phyloP scores from a whole-genome alignment of 2,113 vertebrate genomes.

The Phoenicopterus ruber region DNA sequence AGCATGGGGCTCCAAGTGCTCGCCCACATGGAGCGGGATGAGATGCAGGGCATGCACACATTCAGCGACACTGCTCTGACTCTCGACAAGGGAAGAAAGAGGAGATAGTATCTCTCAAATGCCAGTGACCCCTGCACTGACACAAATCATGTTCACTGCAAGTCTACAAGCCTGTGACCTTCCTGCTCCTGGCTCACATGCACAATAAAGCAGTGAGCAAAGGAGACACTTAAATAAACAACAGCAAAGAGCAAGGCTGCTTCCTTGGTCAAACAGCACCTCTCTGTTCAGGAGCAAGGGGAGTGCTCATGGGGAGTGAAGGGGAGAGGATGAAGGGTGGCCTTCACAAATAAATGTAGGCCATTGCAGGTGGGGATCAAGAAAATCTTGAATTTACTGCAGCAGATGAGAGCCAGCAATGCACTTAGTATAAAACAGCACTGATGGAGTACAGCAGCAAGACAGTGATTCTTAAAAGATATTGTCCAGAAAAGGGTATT shows the following conservation, averaged over 20 bases:
- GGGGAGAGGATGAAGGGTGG: too few species aligned
- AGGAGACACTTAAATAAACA: background rate
- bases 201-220: background rate
- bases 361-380: background rate
- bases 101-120: background rate
- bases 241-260: background rate
- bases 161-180: background rate
- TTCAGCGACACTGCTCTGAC: accelerated
- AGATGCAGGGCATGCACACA: background rate
- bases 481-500: background rate
- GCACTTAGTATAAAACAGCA: background rate
- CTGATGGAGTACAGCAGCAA: background rate
- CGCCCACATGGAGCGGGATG: background rate
- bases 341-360: background rate
- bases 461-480: background rate
- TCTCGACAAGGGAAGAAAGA: background rate
- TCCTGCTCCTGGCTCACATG: background rate
- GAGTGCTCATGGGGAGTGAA: too few species aligned
- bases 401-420: background rate
- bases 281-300: background rate
- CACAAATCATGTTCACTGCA: background rate
- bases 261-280: background rate
- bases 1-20: background rate
- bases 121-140: background rate
- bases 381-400: background rate